A percentile compares a stretch with the other conserved stretches of the same genome.
phyloP scores from a whole-genome alignment of 2,797 vertebrate species.

The Picus viridis region DNA sequence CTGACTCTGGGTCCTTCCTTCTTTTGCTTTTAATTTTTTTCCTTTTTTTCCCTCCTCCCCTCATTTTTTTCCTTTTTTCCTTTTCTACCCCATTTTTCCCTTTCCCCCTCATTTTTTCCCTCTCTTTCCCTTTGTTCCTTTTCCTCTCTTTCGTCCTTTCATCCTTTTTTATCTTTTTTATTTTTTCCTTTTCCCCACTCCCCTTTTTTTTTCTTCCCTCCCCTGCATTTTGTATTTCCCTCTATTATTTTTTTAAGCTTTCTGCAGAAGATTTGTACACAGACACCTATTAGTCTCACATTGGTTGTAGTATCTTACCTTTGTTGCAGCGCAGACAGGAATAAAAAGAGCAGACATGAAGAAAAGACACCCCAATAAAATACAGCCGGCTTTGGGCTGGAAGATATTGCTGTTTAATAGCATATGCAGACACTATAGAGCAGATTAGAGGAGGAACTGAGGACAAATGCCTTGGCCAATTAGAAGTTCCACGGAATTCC shows the following conservation, averaged over 20 bases:
- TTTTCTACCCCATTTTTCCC: neutral
- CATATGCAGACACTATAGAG: neutral
- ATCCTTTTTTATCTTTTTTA: neutral
- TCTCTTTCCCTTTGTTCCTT: too few species aligned
- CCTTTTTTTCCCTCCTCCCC: neutral
- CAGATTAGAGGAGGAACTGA: neutral
- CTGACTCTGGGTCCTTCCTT: neutral
- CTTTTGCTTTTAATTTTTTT: neutral
- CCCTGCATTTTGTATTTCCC: too few species aligned
- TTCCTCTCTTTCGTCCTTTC: too few species aligned
- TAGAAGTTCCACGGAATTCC: neutral
- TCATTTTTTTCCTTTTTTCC: too few species aligned
- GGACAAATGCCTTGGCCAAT: neutral
- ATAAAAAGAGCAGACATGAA: neutral
- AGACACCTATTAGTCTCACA: fast-evolving
- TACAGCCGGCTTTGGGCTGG: neutral
- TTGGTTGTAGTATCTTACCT: neutral
- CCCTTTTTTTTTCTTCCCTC: too few species aligned
- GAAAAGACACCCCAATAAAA: neutral
- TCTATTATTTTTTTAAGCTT: neutral
- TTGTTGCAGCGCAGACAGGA: neutral
- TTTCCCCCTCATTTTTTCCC: neutral
- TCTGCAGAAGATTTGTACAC: neutral
- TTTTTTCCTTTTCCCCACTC: too few species aligned
- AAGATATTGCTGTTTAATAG: neutral